phyloP scores from a whole-genome alignment of 1,140 invertebrate genomes.

The Aphelinus certus region DNA sequence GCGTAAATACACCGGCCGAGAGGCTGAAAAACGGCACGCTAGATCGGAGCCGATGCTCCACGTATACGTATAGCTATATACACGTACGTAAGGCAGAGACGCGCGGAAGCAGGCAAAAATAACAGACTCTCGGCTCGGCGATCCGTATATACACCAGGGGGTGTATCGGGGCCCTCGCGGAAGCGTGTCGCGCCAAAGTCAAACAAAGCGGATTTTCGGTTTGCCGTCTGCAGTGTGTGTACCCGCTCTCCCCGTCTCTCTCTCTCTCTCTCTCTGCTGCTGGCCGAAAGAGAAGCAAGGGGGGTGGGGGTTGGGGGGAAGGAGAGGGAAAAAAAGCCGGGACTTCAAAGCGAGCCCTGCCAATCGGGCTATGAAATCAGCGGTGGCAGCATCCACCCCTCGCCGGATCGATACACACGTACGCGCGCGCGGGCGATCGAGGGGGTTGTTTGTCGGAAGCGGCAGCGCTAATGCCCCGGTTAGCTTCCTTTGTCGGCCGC shows the following conservation, averaged over 20 bases:
- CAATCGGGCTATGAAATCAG: conserved; percentile 59
- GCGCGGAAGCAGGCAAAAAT: not conserved
- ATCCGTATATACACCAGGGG: no score
- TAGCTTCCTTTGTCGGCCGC: conserved; percentile 49
- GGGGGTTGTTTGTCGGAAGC: conserved; percentile 49
- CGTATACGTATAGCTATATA: no score
- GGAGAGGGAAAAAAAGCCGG: not conserved
- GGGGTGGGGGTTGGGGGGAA: not conserved
- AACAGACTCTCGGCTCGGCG: no score
- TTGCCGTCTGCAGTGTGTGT: not conserved
- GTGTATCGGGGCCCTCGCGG: no score
- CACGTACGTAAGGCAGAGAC: no score
- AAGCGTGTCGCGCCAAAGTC: not conserved
- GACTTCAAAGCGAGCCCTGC: conserved; percentile 58
- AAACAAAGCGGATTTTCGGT: conserved; percentile 38
- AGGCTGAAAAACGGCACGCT: no score
- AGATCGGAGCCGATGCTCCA: no score
- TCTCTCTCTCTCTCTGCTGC: not conserved
- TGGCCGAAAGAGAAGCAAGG: not conserved
- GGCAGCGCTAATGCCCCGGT: conserved; percentile 53
- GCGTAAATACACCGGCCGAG: no score
- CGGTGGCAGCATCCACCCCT: conserved; percentile 38
- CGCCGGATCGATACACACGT: no score
- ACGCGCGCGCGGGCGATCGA: no score
- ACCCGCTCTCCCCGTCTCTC: not conserved